Conservation (phyloP, 2,888 invertebrate genomes). For the Ornithoptera alexandrae region DNA sequence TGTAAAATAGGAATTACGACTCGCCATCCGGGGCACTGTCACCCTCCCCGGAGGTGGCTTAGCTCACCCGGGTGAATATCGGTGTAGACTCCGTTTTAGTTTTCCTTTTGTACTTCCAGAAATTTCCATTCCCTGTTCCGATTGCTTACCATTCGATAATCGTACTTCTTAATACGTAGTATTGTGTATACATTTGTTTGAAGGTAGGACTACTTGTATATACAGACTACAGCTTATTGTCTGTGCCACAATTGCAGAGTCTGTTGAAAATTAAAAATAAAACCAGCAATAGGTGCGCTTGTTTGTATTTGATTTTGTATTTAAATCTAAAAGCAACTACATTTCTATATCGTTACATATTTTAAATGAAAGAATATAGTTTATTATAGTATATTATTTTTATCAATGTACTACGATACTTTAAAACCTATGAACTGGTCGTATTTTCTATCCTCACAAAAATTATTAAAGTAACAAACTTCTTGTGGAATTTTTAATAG, state of each 20-base stretch:
- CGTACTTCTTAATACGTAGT: neutral
- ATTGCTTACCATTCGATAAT: neutral
- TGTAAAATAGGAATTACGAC: conserved; percentile 78
- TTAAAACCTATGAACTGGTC: neutral
- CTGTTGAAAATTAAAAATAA: too few relatives aligned
- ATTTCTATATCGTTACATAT: too few relatives aligned
- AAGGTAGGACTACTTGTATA: neutral
- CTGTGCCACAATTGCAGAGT: too few relatives aligned
- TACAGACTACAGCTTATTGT: too few relatives aligned
- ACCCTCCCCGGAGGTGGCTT: conserved; percentile 43
- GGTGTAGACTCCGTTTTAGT: conserved; percentile 18
- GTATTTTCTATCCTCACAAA: conserved; percentile 37
- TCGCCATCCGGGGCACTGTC: conserved; percentile 59
- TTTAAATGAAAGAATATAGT: too few relatives aligned
- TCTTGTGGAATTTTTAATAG: conserved; percentile 75
- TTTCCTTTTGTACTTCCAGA: conserved; percentile 26
- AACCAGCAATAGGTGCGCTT: too few relatives aligned
- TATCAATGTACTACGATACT: too few relatives aligned
- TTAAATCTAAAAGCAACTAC: too few relatives aligned
- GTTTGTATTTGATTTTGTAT: too few relatives aligned
- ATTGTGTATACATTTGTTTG: neutral
- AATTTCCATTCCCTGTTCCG: conserved; percentile 22
- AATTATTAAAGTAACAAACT: conserved; percentile 50
- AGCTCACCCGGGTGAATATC: conserved; percentile 30
- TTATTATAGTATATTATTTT: too few relatives aligned